Evolutionary conservation across 2,113 vertebrate genomes (phyloP).

Genomic region (Varanus salvator): DNA sequence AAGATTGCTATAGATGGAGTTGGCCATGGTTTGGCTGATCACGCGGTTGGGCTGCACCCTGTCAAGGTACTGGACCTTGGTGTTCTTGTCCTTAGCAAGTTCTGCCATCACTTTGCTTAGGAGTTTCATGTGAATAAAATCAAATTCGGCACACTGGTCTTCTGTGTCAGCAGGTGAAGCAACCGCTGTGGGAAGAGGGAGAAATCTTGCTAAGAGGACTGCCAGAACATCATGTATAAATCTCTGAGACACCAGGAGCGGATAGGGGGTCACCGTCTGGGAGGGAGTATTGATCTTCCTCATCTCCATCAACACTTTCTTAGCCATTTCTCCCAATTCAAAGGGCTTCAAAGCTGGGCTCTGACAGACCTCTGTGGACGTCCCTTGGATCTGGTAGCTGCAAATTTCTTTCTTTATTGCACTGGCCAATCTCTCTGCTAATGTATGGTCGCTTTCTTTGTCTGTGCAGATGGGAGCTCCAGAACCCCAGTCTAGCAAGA

Average conservation of each 20-base stretch:
- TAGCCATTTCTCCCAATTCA: slow-evolving; percentile 31
- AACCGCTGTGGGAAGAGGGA: neutral
- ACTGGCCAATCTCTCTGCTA: slow-evolving; percentile 4
- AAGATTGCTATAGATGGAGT: slow-evolving; percentile 63
- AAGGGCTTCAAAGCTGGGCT: neutral
- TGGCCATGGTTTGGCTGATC: slow-evolving; percentile 55
- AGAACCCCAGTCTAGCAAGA: neutral
- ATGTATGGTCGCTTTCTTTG: neutral
- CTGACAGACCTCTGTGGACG: neutral
- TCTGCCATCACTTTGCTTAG: slow-evolving; percentile 51
- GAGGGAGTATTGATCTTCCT: slow-evolving; percentile 19
- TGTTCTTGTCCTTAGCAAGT: slow-evolving; percentile 56
- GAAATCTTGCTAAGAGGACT: slow-evolving; percentile 56
- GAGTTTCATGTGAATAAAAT: slow-evolving; percentile 64
- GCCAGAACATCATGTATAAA: slow-evolving; percentile 63
- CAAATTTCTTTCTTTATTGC: slow-evolving; percentile 27
- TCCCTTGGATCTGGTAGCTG: slow-evolving; percentile 15
- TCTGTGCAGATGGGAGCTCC: neutral
- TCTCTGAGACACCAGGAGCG: slow-evolving; percentile 56
- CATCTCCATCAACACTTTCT: slow-evolving; percentile 60
- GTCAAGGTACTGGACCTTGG: slow-evolving; percentile 59
- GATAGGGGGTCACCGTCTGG: slow-evolving; percentile 10
- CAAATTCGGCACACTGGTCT: slow-evolving; percentile 34
- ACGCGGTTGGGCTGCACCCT: slow-evolving; percentile 53
- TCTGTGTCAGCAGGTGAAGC: slow-evolving; percentile 10